These are phyloP conservation scores for Atrina japonica DNA, from an alignment of 2,888 invertebrate genomes.

Conservation along the genomic window DNA sequence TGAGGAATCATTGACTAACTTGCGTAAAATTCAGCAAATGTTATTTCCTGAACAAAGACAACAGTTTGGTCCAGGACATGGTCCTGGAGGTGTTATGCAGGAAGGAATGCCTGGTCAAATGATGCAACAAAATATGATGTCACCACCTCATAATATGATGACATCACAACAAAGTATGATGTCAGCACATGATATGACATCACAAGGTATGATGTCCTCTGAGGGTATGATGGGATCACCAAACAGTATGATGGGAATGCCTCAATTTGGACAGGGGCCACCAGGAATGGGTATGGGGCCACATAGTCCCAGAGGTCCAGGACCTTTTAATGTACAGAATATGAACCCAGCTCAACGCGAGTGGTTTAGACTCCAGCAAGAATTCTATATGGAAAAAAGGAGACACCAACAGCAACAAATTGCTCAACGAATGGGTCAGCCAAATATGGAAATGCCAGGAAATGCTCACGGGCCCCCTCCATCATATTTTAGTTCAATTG, in stretches of 20 bases:
- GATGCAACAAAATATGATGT: constrained; percentile 69
- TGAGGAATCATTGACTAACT: constrained; percentile 94
- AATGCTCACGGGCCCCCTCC: constrained; percentile 63
- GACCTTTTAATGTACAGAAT: constrained; percentile 75
- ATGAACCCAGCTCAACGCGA: constrained; percentile 87
- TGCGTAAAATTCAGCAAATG: constrained; percentile 95
- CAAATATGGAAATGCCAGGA: constrained; percentile 49
- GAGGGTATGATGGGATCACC: constrained; percentile 62
- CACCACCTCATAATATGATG: constrained; percentile 64
- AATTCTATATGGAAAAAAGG: constrained; percentile 82
- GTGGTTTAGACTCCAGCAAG: constrained; percentile 94
- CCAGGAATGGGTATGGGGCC: constrained; percentile 61
- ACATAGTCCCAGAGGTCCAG: constrained; percentile 63
- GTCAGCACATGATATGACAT: constrained; percentile 54
- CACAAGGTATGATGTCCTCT: constrained; percentile 64
- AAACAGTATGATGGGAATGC: constrained; percentile 61
- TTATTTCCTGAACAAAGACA: constrained; percentile 88
- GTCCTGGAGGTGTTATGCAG: constrained; percentile 64
- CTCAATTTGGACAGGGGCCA: constrained; percentile 52
- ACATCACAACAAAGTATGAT: constrained; percentile 67
- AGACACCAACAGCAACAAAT: constrained; percentile 62
- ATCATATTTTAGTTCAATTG: constrained; percentile 73
- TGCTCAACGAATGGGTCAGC: constrained; percentile 66
- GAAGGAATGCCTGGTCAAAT: constrained; percentile 61
- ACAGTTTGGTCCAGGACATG: constrained; percentile 59